These are phyloP conservation scores for Limnephilus rhombicus DNA, from an alignment of 2,888 invertebrate species.

Conservation along the genomic window DNA sequence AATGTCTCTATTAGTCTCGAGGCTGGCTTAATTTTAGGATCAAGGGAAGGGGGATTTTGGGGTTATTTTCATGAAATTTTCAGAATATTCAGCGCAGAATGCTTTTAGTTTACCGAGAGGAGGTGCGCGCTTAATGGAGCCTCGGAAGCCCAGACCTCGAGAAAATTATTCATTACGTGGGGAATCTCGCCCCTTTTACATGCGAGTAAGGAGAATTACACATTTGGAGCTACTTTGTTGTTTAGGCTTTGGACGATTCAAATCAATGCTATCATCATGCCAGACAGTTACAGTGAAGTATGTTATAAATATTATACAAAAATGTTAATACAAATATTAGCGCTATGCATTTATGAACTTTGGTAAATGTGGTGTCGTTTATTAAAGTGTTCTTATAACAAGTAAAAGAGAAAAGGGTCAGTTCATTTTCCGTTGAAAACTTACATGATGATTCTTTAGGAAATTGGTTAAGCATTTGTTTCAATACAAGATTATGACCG, in stretches of 20 bases:
- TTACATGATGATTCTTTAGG: too few species aligned
- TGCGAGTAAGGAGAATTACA: background rate
- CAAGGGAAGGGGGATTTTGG: background rate
- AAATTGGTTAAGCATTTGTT: too few species aligned
- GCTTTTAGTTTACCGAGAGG: constrained; percentile 27
- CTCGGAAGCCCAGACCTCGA: background rate
- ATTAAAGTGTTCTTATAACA: too few species aligned
- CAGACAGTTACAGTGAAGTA: background rate
- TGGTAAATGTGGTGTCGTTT: background rate
- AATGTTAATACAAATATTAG: background rate
- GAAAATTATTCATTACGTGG: constrained; percentile 8
- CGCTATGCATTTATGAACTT: background rate
- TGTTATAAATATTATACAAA: background rate
- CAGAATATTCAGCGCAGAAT: constrained; percentile 23
- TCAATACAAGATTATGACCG: too few species aligned
- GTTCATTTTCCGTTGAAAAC: too few species aligned
- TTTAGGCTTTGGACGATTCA: background rate
- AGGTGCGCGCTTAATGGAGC: constrained; percentile 4
- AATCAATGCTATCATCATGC: background rate
- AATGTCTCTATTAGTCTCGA: background rate
- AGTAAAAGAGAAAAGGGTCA: too few species aligned
- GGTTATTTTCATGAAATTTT: constrained; percentile 42
- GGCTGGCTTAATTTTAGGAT: background rate
- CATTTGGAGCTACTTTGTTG: background rate
- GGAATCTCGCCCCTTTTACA: constrained; percentile 4